Percentiles rank a stretch among this genome's conserved stretches.
phyloP scores from a whole-genome alignment of 2,113 vertebrate species.

The Microtus pennsylvanicus region DNA sequence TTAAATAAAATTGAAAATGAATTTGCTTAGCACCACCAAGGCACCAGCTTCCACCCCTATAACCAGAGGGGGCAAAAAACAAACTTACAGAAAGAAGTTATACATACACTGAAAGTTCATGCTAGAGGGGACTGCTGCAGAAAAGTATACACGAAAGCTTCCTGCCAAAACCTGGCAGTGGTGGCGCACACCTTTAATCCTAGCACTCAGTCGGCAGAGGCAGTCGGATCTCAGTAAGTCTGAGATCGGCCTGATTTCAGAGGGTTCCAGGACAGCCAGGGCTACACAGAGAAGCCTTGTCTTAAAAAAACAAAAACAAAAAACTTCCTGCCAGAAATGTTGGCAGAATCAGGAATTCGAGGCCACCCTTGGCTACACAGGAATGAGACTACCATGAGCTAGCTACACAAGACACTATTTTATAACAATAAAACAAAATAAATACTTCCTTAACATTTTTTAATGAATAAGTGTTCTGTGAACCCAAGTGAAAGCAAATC shows the following conservation, averaged over 20 bases:
- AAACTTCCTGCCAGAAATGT: not conserved
- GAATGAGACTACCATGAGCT: not conserved
- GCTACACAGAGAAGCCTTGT: not conserved
- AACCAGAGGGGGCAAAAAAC: not conserved
- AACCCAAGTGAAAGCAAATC: not conserved
- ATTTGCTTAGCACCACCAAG: not conserved
- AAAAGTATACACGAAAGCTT: constrained; percentile 20
- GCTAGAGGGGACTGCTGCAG: not conserved
- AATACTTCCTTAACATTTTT: not conserved
- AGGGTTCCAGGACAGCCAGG: too few species aligned
- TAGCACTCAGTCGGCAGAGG: too few species aligned
- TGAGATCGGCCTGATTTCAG: too few species aligned
- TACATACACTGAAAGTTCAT: constrained; percentile 30
- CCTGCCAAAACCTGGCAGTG: not conserved
- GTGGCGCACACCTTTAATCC: too few species aligned
- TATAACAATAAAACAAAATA: not conserved
- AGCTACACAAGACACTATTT: not conserved
- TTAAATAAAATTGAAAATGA: not conserved
- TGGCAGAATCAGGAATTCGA: not conserved
- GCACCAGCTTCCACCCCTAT: too few species aligned
- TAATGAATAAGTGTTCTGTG: not conserved
- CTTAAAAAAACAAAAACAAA: too few species aligned
- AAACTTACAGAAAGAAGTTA: constrained; percentile 11
- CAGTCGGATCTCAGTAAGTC: too few species aligned
- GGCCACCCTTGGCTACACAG: not conserved